Evolutionary conservation across 2,888 invertebrate genomes (phyloP).

Genomic region (Dicyrtoma fusca): DNA sequence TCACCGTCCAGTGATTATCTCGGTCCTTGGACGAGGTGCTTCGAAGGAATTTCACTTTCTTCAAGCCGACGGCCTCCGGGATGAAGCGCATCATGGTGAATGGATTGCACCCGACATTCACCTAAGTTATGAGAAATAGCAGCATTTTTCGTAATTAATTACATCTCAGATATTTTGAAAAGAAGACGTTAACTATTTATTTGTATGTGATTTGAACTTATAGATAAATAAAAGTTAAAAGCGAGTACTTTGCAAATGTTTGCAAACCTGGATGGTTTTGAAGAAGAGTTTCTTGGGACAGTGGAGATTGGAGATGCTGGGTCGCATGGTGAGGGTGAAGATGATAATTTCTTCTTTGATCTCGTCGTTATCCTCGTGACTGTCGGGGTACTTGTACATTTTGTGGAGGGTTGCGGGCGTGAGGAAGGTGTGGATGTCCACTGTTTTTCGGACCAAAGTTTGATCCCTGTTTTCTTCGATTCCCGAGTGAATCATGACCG

Average conservation of each 20-base stretch:
- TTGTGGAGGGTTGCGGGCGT: conserved; percentile 23
- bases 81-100: conserved; percentile 46
- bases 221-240: no score
- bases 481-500: conserved; percentile 35
- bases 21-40: not conserved
- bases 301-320: conserved; percentile 48
- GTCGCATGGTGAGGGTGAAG: conserved; percentile 51
- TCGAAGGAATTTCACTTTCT: conserved; percentile 5
- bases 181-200: no score
- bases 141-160: no score
- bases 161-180: no score
- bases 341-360: conserved; percentile 42
- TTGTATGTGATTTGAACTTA: no score
- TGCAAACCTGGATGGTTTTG: conserved; percentile 35
- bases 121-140: conserved; percentile 47
- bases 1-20: conserved; percentile 14
- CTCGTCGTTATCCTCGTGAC: conserved; percentile 31
- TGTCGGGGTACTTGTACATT: conserved; percentile 27
- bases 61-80: conserved; percentile 41
- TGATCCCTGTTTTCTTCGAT: conserved; percentile 41
- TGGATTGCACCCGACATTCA: conserved; percentile 52
- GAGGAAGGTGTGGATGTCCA: conserved; percentile 51
- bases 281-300: conserved; percentile 48
- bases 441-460: conserved; percentile 48
- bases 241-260: no score